A percentile compares a stretch with the other conserved stretches of the same genome.
These are phyloP conservation scores for Drosophila kanekoi DNA, from an alignment of 2,888 invertebrate genomes.

Conservation along the genomic window DNA sequence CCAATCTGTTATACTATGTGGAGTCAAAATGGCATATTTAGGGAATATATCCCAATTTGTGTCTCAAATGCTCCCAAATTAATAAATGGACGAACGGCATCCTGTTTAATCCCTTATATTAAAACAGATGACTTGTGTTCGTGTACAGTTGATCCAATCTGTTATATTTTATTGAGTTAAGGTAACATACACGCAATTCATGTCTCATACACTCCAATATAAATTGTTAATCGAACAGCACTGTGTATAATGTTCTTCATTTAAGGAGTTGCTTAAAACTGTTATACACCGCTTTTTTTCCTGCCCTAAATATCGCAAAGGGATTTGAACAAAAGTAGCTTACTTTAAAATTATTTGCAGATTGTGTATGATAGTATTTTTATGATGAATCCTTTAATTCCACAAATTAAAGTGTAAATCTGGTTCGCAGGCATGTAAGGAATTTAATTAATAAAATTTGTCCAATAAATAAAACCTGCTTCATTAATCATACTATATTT, in stretches of 20 bases:
- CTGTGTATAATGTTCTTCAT: conserved; percentile 32
- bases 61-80: conserved; percentile 50
- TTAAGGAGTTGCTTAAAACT: conserved; percentile 46
- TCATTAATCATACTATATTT: conserved; percentile 11
- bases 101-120: conserved; percentile 37
- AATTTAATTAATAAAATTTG: background rate
- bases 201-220: conserved; percentile 59
- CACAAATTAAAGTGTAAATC: conserved; percentile 2
- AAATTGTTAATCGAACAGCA: conserved; percentile 36
- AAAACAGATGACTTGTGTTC: conserved; percentile 51
- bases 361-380: conserved; percentile 24
- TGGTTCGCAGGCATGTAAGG: conserved; percentile 10
- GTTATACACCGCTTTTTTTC: background rate
- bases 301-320: background rate
- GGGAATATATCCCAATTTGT: conserved; percentile 13
- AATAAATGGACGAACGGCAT: conserved; percentile 32
- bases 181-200: conserved; percentile 55
- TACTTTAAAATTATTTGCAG: background rate
- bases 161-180: conserved; percentile 40
- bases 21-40: conserved; percentile 51
- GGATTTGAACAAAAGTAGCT: conserved; percentile 11
- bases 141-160: conserved; percentile 17
- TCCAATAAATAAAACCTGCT: background rate
- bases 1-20: conserved; percentile 18
- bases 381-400: background rate